Percentiles rank a stretch among this genome's conserved stretches.
Conservation (phyloP, 2,797 vertebrate species). For the Nyctibius grandis region DNA sequence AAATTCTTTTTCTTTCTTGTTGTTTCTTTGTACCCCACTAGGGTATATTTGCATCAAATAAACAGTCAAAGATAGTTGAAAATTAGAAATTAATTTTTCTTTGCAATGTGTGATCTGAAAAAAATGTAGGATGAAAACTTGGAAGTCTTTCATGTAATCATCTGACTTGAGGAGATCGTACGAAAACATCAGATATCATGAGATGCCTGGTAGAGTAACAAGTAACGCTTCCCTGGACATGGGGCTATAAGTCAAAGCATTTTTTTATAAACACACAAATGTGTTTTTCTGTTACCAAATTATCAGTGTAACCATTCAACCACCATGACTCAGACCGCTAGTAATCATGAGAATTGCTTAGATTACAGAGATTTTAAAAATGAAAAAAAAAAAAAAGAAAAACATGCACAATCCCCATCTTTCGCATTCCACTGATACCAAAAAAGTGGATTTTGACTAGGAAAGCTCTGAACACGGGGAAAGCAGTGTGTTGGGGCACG, state of each 20-base stretch:
- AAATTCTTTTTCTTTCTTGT: background rate
- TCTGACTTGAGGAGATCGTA: background rate
- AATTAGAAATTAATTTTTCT: background rate
- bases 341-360: background rate
- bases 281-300: background rate
- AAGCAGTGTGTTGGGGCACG: rapidly evolving
- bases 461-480: background rate
- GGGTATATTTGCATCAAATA: background rate
- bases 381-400: background rate
- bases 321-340: background rate
- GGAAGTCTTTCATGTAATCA: background rate
- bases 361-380: background rate
- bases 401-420: rapidly evolving
- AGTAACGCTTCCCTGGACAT: background rate
- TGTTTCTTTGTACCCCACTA: background rate
- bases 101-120: background rate
- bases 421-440: rapidly evolving
- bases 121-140: background rate
- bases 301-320: background rate
- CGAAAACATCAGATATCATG: background rate
- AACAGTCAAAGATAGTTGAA: background rate
- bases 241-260: background rate
- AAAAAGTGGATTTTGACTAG: background rate
- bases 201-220: background rate
- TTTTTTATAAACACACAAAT: background rate